Percentiles rank a stretch among this genome's conserved stretches.
Evolutionary conservation across 1,140 invertebrate genomes (phyloP).

Genomic region (Acromyrmex echinatior): DNA sequence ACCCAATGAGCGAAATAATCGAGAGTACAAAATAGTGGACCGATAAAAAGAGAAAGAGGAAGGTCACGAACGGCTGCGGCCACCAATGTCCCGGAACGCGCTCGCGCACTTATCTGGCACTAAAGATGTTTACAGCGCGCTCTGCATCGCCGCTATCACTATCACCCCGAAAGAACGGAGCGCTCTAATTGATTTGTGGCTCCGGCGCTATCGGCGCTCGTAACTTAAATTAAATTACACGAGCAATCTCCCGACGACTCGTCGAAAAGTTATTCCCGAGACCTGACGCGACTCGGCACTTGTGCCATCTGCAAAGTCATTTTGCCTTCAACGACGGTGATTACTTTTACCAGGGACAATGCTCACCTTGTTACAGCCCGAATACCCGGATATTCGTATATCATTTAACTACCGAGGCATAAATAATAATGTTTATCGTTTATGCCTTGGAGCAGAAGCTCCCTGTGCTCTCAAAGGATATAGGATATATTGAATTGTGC

Average conservation of each 20-base stretch:
- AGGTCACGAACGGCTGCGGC: slow-evolving; percentile 41
- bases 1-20: slow-evolving; percentile 79
- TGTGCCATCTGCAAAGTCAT: slow-evolving; percentile 21
- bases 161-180: slow-evolving; percentile 79
- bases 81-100: slow-evolving; percentile 35
- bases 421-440: neutral
- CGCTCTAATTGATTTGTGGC: slow-evolving; percentile 85
- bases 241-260: slow-evolving; percentile 68
- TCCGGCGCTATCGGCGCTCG: slow-evolving; percentile 79
- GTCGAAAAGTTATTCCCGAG: slow-evolving; percentile 67
- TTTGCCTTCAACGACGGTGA: neutral
- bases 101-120: slow-evolving; percentile 81
- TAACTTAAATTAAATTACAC: slow-evolving; percentile 85
- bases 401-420: neutral
- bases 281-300: slow-evolving; percentile 63
- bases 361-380: neutral
- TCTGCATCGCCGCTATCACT: slow-evolving; percentile 80
- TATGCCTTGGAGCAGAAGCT: neutral
- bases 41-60: slow-evolving; percentile 68
- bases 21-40: slow-evolving; percentile 80
- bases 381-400: slow-evolving; percentile 24
- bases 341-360: slow-evolving; percentile 32
- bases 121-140: slow-evolving; percentile 85
- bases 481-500: neutral
- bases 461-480: too few relatives aligned